These are phyloP conservation scores for Drosophila mettleri DNA, from an alignment of 2,888 invertebrate genomes.

Conservation along the genomic window DNA sequence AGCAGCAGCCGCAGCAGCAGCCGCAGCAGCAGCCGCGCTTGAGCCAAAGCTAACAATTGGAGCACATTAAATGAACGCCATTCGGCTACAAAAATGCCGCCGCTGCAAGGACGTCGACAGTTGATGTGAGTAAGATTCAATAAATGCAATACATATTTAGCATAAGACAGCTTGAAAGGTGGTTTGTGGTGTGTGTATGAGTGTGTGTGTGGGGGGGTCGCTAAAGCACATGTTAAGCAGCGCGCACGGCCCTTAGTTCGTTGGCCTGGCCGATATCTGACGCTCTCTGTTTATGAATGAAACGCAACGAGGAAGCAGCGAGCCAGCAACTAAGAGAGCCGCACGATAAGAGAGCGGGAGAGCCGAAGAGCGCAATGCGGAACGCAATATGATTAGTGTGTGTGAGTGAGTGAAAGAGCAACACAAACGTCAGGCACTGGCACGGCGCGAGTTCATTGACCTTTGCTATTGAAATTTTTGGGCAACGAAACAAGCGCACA, in stretches of 20 bases:
- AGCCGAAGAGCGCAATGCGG: constrained; percentile 54
- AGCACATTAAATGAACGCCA: constrained; percentile 64
- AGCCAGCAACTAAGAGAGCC: constrained; percentile 29
- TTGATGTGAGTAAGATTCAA: constrained; percentile 60
- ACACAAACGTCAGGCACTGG: constrained; percentile 46
- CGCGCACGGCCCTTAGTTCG: constrained; percentile 64
- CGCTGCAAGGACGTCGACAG: constrained; percentile 71
- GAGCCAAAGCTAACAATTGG: constrained; percentile 40
- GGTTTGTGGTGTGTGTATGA: constrained; percentile 9
- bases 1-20: constrained; percentile 27
- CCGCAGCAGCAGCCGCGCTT: constrained; percentile 31
- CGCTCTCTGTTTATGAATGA: constrained; percentile 80
- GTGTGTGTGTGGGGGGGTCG: background rate
- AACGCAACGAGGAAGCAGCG: constrained; percentile 75
- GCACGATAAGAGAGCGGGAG: constrained; percentile 31
- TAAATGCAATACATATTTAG: constrained; percentile 3
- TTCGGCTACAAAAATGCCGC: constrained; percentile 73
- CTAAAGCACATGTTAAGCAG: constrained; percentile 64
- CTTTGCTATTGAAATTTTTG: constrained; percentile 83
- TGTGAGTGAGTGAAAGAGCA: constrained; percentile 31
- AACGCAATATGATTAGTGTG: constrained; percentile 14
- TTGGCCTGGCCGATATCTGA: constrained; percentile 76
- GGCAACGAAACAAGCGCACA: constrained; percentile 57
- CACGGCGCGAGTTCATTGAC: constrained; percentile 78
- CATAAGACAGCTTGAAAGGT: constrained; percentile 18